phyloP scores from a whole-genome alignment of 2,797 vertebrate genomes.

The Rhynchonycteris naso region DNA sequence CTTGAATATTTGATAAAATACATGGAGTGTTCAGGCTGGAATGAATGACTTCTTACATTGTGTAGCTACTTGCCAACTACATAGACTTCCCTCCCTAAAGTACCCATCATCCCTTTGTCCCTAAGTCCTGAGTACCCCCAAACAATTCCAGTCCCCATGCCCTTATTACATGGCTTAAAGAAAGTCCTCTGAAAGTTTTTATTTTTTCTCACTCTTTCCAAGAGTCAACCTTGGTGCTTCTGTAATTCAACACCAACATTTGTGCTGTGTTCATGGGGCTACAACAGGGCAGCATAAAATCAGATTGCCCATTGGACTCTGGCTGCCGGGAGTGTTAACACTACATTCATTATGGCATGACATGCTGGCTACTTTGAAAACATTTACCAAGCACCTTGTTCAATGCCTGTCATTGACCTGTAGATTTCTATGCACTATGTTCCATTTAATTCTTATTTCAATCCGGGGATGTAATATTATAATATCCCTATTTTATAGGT shows the following conservation, averaged over 20 bases:
- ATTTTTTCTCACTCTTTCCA: neutral
- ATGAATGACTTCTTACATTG: neutral
- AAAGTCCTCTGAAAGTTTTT: slow-evolving; percentile 18
- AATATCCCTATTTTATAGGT: neutral
- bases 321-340: neutral
- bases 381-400: neutral
- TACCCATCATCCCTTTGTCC: neutral
- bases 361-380: neutral
- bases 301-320: neutral
- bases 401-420: neutral
- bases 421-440: neutral
- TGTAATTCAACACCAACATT: neutral
- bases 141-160: neutral
- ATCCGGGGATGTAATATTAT: neutral
- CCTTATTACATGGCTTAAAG: neutral
- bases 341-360: neutral
- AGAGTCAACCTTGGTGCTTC: neutral
- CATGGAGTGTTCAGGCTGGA: neutral
- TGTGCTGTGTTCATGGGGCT: neutral
- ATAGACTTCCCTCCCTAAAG: neutral
- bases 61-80: neutral
- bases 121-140: neutral
- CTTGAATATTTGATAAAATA: slow-evolving; percentile 15
- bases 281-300: neutral
- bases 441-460: slow-evolving; percentile 23